These are phyloP conservation scores for Grammomys dolichurus DNA, from an alignment of 2,113 vertebrate species.

Conservation along the genomic window DNA sequence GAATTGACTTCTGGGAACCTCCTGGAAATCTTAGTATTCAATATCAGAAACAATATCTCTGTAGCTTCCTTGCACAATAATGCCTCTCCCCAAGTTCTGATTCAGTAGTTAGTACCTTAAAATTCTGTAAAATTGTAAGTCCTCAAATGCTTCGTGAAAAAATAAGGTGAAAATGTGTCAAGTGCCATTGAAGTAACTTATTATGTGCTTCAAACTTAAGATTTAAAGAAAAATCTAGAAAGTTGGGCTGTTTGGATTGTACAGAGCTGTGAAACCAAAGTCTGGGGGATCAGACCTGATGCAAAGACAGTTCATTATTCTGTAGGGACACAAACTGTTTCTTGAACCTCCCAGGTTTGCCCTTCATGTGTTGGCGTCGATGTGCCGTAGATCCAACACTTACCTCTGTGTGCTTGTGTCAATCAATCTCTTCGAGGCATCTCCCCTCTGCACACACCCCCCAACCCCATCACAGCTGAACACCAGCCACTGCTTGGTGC, in stretches of 20 bases:
- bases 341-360: not conserved
- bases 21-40: slow-evolving; percentile 18
- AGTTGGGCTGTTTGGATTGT: not conserved
- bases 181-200: slow-evolving; percentile 10
- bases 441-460: not conserved
- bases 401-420: not conserved
- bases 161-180: slow-evolving; percentile 48
- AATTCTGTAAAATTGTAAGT: slow-evolving; percentile 38
- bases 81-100: not conserved
- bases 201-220: slow-evolving; percentile 34
- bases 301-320: not conserved
- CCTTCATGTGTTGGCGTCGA: not conserved
- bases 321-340: not conserved
- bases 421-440: not conserved
- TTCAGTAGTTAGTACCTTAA: slow-evolving; percentile 30
- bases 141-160: not conserved
- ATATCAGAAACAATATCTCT: slow-evolving; percentile 32
- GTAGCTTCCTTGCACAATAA: slow-evolving; percentile 21
- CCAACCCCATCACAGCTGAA: not conserved
- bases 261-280: slow-evolving; percentile 5
- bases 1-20: slow-evolving; percentile 44
- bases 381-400: accelerated
- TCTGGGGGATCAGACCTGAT: not conserved
- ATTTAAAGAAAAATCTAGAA: slow-evolving; percentile 27
- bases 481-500: not conserved